Evolutionary conservation across 2,113 vertebrate species (phyloP).

Genomic region (Seriola rivoliana): DNA sequence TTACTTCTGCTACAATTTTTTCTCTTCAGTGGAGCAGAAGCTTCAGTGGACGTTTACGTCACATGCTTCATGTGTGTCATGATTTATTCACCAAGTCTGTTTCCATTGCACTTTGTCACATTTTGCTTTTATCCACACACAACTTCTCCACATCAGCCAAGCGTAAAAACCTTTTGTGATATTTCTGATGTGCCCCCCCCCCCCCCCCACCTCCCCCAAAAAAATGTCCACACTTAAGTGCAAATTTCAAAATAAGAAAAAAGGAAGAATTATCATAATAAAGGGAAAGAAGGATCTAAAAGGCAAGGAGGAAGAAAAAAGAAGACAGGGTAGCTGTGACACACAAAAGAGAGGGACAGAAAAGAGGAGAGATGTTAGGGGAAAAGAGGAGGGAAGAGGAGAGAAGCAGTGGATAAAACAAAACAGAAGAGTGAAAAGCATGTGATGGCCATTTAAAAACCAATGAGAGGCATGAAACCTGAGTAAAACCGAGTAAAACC

Average conservation of each 20-base stretch:
- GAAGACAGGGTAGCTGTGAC: background rate
- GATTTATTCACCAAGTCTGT: background rate
- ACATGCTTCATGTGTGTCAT: background rate
- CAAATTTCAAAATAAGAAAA: background rate
- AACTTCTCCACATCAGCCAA: background rate
- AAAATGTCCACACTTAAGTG: background rate
- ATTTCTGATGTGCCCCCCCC: background rate
- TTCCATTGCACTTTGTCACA: too few species aligned
- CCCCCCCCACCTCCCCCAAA: background rate
- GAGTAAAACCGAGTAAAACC: background rate
- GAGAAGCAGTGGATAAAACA: background rate
- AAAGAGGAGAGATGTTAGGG: background rate
- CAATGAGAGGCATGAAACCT: conserved; percentile 1
- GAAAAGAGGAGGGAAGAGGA: background rate
- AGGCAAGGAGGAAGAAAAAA: background rate
- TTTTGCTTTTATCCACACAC: background rate
- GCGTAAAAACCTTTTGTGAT: background rate
- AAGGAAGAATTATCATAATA: background rate
- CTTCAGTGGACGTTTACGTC: background rate
- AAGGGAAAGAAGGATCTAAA: background rate
- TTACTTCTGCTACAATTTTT: background rate
- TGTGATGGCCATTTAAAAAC: background rate
- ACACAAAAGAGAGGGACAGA: background rate
- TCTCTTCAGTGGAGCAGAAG: background rate
- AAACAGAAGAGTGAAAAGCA: background rate